phyloP scores from a whole-genome alignment of 2,113 vertebrate genomes.

The Amphiprion ocellaris region DNA sequence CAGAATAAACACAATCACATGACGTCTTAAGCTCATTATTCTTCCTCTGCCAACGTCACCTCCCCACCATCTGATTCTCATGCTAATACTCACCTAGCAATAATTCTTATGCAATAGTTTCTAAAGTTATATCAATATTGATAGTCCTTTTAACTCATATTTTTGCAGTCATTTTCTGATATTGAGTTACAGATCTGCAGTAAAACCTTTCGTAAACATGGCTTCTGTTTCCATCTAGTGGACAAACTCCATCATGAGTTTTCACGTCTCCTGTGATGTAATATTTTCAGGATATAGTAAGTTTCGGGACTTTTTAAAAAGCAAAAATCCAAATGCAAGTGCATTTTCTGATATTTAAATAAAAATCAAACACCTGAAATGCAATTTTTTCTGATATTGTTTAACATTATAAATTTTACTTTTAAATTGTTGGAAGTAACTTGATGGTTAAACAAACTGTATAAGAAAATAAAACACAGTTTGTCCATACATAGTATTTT shows the following conservation, averaged over 20 bases:
- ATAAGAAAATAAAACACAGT: too few relatives aligned
- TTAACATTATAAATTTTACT: too few relatives aligned
- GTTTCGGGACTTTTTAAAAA: too few relatives aligned
- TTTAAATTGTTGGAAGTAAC: too few relatives aligned
- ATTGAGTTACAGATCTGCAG: not conserved
- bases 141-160: not conserved
- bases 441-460: too few relatives aligned
- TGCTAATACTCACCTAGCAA: not conserved
- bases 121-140: not conserved
- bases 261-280: not conserved
- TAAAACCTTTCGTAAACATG: too few relatives aligned
- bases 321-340: too few relatives aligned
- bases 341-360: too few relatives aligned
- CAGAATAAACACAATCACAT: not conserved
- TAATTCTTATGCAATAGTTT: not conserved
- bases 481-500: too few relatives aligned
- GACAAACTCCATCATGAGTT: not conserved
- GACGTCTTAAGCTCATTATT: conserved; percentile 14
- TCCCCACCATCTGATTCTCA: not conserved
- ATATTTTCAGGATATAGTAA: not conserved
- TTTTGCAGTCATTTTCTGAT: not conserved
- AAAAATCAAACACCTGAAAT: too few relatives aligned
- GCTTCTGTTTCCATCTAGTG: conserved; percentile 61
- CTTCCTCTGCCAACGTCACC: conserved; percentile 1
- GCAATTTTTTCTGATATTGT: too few relatives aligned